Percentiles rank a stretch among this genome's conserved stretches.
Evolutionary conservation across 2,888 invertebrate species (phyloP).

Genomic region (Cetonia aurata): DNA sequence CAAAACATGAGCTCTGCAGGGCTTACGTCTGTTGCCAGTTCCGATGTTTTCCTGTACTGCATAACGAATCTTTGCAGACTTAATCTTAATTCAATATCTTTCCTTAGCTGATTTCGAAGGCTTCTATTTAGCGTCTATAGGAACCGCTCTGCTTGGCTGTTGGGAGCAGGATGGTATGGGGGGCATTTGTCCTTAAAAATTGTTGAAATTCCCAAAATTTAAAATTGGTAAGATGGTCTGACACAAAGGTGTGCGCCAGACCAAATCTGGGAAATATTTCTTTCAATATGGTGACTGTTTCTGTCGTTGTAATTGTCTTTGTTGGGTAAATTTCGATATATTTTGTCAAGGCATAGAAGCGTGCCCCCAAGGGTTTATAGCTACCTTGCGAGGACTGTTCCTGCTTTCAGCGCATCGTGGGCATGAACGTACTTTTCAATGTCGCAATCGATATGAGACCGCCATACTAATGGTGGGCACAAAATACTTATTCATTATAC

Average conservation of each 20-base stretch:
- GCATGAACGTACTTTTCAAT: slow-evolving; percentile 43
- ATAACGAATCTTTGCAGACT: slow-evolving; percentile 43
- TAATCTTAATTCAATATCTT: slow-evolving; percentile 33
- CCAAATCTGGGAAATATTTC: slow-evolving; percentile 49
- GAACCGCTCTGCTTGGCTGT: slow-evolving; percentile 51
- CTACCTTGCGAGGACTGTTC: slow-evolving; percentile 46
- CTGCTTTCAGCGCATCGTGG: slow-evolving; percentile 42
- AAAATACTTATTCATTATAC: too few species aligned
- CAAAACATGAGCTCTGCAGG: slow-evolving; percentile 46
- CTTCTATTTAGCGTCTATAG: slow-evolving; percentile 48
- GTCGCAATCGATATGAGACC: slow-evolving; percentile 5
- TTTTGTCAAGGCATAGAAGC: slow-evolving; percentile 49
- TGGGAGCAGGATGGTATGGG: slow-evolving; percentile 52
- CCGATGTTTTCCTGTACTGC: slow-evolving; percentile 46
- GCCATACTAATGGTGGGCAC: too few species aligned
- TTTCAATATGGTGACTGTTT: slow-evolving; percentile 32
- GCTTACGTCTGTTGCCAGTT: slow-evolving; percentile 40
- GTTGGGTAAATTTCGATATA: slow-evolving; percentile 49
- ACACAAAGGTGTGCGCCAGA: slow-evolving; percentile 47
- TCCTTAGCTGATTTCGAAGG: slow-evolving; percentile 32
- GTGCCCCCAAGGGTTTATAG: slow-evolving; percentile 50
- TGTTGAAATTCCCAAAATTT: slow-evolving; percentile 49
- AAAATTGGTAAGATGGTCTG: slow-evolving; percentile 52
- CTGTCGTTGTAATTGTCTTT: slow-evolving; percentile 42
- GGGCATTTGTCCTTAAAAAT: slow-evolving; percentile 48